Evolutionary conservation across 2,888 invertebrate genomes (phyloP).

Genomic region (Lobophora halterata): DNA sequence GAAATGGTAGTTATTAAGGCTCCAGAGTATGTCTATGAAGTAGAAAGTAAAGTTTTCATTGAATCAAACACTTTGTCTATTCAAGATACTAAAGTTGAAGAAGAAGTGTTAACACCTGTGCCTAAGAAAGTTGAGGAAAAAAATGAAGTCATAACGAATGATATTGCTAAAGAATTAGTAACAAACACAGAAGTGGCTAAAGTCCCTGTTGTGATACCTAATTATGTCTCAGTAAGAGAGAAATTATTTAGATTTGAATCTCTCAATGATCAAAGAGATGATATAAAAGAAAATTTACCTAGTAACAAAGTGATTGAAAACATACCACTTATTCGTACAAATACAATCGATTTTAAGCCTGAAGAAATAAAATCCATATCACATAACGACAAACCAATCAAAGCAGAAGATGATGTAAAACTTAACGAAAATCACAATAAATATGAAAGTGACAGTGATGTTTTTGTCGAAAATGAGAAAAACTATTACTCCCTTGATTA

Average conservation of each 20-base stretch:
- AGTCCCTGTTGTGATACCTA: conserved; percentile 7
- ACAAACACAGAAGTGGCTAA: not conserved
- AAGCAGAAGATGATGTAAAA: conserved; percentile 9
- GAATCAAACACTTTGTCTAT: conserved; percentile 7
- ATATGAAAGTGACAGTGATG: conserved; percentile 9
- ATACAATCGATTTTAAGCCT: conserved; percentile 7
- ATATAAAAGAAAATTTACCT: not conserved
- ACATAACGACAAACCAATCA: conserved; percentile 8
- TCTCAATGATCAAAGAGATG: conserved; percentile 6
- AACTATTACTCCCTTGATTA: conserved; percentile 8
- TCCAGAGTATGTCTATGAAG: conserved; percentile 17
- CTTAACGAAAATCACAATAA: not conserved
- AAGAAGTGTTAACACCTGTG: conserved; percentile 11
- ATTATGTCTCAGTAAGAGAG: conserved; percentile 12
- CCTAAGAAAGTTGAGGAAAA: conserved; percentile 6
- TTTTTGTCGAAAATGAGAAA: not conserved
- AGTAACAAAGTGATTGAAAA: conserved; percentile 3
- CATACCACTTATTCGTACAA: conserved; percentile 10
- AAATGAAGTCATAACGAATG: not conserved
- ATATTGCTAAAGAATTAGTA: conserved; percentile 1
- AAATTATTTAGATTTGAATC: conserved; percentile 14
- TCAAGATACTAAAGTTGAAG: conserved; percentile 2
- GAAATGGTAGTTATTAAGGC: conserved; percentile 18
- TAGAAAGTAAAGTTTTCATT: conserved; percentile 16
- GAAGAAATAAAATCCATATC: not conserved